Percentiles rank a stretch among this genome's conserved stretches.
These are phyloP conservation scores for Tetragonula carbonaria DNA, from an alignment of 2,888 invertebrate genomes.

Conservation along the genomic window DNA sequence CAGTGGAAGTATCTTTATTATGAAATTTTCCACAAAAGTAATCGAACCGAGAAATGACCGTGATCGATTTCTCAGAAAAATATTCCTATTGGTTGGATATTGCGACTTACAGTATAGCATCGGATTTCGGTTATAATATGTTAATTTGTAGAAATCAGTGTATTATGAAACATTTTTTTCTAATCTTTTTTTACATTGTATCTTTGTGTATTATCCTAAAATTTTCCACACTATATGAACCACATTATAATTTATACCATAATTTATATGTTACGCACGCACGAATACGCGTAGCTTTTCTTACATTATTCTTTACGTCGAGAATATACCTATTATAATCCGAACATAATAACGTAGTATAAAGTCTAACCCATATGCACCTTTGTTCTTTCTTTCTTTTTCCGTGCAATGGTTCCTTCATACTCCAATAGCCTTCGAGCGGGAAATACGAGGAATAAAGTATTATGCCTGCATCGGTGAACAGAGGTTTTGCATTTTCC, in stretches of 20 bases:
- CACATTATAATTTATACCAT: not conserved
- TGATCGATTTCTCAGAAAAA: not conserved
- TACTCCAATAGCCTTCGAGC: constrained; percentile 40
- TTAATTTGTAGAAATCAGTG: not conserved
- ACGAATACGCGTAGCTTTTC: constrained; percentile 13
- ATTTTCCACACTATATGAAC: not conserved
- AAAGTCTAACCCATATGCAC: constrained; percentile 23
- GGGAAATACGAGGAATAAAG: constrained; percentile 53
- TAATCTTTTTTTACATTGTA: constrained; percentile 27
- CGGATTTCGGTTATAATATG: not conserved
- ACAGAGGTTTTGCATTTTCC: constrained; percentile 60
- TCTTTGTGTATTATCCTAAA: constrained; percentile 2
- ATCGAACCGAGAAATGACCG: not conserved
- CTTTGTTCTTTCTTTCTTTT: constrained; percentile 31
- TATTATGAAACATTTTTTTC: constrained; percentile 12
- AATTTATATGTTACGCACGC: not conserved
- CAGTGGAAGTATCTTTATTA: too few relatives aligned
- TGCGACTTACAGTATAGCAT: not conserved
- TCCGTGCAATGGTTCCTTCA: constrained; percentile 20
- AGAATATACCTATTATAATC: constrained; percentile 17
- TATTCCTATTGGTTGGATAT: not conserved
- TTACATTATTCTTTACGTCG: not conserved
- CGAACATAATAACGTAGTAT: constrained; percentile 4
- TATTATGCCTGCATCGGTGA: constrained; percentile 46
- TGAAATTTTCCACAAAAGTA: too few relatives aligned